These are phyloP conservation scores for Coreoperca whiteheadi DNA, from an alignment of 2,113 vertebrate species.

Conservation along the genomic window DNA sequence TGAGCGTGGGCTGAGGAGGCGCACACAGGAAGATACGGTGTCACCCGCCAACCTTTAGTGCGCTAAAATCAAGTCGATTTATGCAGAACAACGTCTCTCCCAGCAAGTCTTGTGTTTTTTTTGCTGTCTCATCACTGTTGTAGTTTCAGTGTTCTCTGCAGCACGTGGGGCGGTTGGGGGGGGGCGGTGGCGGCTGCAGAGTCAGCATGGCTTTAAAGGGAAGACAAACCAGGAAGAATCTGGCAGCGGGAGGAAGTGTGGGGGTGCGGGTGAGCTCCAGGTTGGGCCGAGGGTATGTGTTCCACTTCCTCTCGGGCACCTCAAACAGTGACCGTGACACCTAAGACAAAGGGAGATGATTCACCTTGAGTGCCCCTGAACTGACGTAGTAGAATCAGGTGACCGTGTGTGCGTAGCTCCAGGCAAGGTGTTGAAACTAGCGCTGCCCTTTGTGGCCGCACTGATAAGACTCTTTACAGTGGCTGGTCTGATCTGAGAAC, in stretches of 20 bases:
- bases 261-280: constrained; percentile 10
- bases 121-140: constrained; percentile 66
- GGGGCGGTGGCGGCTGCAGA: constrained; percentile 18
- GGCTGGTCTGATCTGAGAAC: constrained; percentile 28
- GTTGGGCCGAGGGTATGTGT: background rate
- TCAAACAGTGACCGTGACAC: background rate
- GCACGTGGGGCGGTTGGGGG: background rate
- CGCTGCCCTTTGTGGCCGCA: background rate
- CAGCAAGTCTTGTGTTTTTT: constrained; percentile 4
- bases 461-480: constrained; percentile 30
- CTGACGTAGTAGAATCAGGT: background rate
- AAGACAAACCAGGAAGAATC: constrained; percentile 50
- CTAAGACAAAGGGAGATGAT: background rate
- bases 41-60: background rate
- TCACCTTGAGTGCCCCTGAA: background rate
- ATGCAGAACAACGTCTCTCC: constrained; percentile 4
- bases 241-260: constrained; percentile 42
- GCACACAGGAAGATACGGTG: constrained; percentile 7
- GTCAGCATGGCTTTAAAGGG: constrained; percentile 58
- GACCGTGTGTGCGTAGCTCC: background rate
- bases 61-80: background rate
- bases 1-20: background rate
- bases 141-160: constrained; percentile 35
- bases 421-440: constrained; percentile 5
- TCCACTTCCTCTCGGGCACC: constrained; percentile 24